phyloP scores from a whole-genome alignment of 2,797 vertebrate species.

The Oryzias dopingdopingensis region DNA sequence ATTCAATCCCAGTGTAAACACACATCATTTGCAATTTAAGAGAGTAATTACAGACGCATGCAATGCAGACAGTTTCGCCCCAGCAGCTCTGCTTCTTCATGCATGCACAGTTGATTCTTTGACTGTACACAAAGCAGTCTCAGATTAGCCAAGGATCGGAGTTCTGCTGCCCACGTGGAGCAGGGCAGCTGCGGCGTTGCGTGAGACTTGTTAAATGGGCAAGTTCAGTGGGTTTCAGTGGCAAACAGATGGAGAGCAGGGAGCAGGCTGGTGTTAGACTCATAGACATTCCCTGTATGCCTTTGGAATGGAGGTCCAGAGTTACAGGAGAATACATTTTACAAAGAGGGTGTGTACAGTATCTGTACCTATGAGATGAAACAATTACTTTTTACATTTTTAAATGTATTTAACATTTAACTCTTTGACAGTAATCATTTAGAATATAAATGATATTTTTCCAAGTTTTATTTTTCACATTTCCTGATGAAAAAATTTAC shows the following conservation, averaged over 20 bases:
- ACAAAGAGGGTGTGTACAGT: too few species aligned
- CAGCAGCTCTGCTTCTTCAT: conserved; percentile 8
- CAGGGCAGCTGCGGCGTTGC: conserved; percentile 29
- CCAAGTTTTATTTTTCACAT: too few species aligned
- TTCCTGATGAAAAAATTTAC: too few species aligned
- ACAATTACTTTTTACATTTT: too few species aligned
- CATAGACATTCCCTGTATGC: conserved; percentile 20
- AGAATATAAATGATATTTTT: too few species aligned
- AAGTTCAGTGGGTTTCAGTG: conserved; percentile 32
- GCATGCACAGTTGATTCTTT: conserved; percentile 50
- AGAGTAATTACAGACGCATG: too few species aligned
- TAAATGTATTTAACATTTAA: too few species aligned
- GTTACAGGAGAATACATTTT: not conserved
- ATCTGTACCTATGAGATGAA: too few species aligned
- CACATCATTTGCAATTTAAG: too few species aligned
- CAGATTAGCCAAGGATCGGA: conserved; percentile 57
- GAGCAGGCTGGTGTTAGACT: conserved; percentile 12
- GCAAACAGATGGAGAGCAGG: conserved; percentile 34
- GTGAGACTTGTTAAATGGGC: conserved; percentile 39
- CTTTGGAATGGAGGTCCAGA: conserved; percentile 9
- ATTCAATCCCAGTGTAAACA: too few species aligned
- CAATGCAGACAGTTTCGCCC: too few species aligned
- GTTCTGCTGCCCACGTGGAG: conserved; percentile 35
- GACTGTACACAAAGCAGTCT: conserved; percentile 47
- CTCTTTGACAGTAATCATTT: too few species aligned